Evolutionary conservation across 2,113 vertebrate genomes (phyloP), one percentile per base, ranked within the genome.

Genomic region (Arizona elegans): DNA sequence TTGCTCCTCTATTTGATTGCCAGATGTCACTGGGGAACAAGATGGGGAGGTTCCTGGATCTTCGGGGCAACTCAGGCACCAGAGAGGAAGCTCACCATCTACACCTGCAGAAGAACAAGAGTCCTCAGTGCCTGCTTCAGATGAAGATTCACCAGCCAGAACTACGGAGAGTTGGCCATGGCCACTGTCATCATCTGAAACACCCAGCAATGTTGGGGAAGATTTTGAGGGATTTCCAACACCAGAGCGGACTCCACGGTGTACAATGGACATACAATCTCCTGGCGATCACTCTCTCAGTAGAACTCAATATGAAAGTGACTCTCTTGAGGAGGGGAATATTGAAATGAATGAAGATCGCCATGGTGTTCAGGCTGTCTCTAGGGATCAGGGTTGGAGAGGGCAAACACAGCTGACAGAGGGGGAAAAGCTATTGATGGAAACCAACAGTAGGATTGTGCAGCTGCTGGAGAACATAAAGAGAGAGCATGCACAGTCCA

Each of bases 1-100:
- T 97, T 97, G 97, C 97, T 97, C 97, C 97, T 97, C 96, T 97
- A 97, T 97, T 97, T 97, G 97, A 97, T 97, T 97, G 97, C 96
- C 97, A 97, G 97, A 97, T 97, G 97, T 97, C 97, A 97, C 96
- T 97, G 97, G 97, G 97, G 96, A 97, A 47, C 97, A 97, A 97
- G 97, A 97, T 97, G 97, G 97, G 97, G 97, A 97, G 96, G 96
- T 97, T 96, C 97, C 97, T 97, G 97, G 96, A 97, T 97, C 96
- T 95, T 97, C 97, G 95, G 96, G 96, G 90, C 97, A 97, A 97
- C 95, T 93, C 86, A 26, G 97, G 94, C 96, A 95, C 95, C 97
- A 96, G 95, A 95, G 94, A 97, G 97, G 96, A 96, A 97, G 97
- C 92, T 97, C 96, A 87, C 97, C 97, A 7, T 97, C 97, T 96